Base-by-base conservation (phyloP, 2,888 invertebrate genomes). In the Eilema depressum region DNA sequence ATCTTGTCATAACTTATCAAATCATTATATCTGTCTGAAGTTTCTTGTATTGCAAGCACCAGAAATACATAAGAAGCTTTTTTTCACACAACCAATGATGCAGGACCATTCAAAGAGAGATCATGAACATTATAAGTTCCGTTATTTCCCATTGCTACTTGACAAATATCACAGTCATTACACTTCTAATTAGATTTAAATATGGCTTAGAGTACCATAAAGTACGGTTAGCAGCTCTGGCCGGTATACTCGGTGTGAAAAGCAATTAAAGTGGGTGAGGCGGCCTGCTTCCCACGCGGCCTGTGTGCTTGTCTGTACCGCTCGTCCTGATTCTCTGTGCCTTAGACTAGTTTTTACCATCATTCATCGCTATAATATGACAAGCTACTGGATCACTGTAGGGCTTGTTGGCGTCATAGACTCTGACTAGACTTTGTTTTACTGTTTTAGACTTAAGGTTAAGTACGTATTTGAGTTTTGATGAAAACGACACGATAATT, bases 221-320 rank as follows among this genome's bases (percentile, higher is more conserved):
- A 72, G 63, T 71, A 68, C 71, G 66, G 68, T 74, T 75, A 74
- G 70, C 74, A 77, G 70, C 75, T 73, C 74, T 75, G 72, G 63
- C 71, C 75, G 81, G 84, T 82, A 84, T 80, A 78, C 82, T 82
- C 81, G 77, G 81, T 77, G 83, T 80, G 82, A 85, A 83, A 83
- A 86, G 84, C 83, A 86, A 88, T 89, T 87, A 89, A 87, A 86
- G 84, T 86, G 86, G 88, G 87, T 83, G 84, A 87, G 82, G 82
- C 83, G 89, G 80, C 90, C 89, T 75, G 85, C 88, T 92, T 92
- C 92, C 88, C 92, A 92, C 92, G 91, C 82, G 74, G 77, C 79
- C 76, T 62, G 81, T 79, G 70, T 75, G 80, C 80, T 77, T 75
- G 82, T 77, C 86, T 78, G 83, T 86, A 86, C 84, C 80, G 85